Percentiles rank a stretch among this genome's conserved stretches.
phyloP scores from a whole-genome alignment of 2,888 invertebrate species.

The Xylota sylvarum region DNA sequence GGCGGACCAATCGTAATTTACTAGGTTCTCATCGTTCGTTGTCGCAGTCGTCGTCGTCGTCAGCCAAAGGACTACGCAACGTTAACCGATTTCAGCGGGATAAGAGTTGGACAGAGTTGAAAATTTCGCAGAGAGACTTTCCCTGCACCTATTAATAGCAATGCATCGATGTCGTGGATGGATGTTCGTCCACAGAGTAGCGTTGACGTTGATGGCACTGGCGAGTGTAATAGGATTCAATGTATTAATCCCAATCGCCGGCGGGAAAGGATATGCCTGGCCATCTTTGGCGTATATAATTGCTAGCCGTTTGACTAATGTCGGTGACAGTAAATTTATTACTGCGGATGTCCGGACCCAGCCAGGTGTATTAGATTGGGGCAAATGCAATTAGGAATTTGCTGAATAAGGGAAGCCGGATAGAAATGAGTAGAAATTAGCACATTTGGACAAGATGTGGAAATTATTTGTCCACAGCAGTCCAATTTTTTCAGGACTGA shows the following conservation, averaged over 20 bases:
- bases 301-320: constrained; percentile 13
- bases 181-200: constrained; percentile 34
- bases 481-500: too few relatives aligned
- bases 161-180: constrained; percentile 42
- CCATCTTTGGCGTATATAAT: constrained; percentile 26
- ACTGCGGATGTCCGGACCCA: constrained; percentile 16
- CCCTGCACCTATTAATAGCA: constrained; percentile 40
- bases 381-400: not conserved
- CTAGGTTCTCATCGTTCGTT: constrained; percentile 16
- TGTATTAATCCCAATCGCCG: constrained; percentile 25
- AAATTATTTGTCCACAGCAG: too few relatives aligned
- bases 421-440: too few relatives aligned
- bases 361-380: not conserved
- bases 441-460: too few relatives aligned
- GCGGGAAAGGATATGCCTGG: constrained; percentile 10
- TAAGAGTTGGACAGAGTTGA: constrained; percentile 22
- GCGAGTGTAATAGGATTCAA: constrained; percentile 31
- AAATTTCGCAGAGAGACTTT: constrained; percentile 18
- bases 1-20: constrained; percentile 53
- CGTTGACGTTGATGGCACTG: constrained; percentile 30
- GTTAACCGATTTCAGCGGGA: constrained; percentile 20
- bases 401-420: not conserved
- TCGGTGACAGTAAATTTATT: constrained; percentile 27
- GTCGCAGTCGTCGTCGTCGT: constrained; percentile 2
- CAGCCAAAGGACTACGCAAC: constrained; percentile 1